Evolutionary conservation across 2,888 invertebrate genomes (phyloP).

Genomic region (Pollenia amentaria): DNA sequence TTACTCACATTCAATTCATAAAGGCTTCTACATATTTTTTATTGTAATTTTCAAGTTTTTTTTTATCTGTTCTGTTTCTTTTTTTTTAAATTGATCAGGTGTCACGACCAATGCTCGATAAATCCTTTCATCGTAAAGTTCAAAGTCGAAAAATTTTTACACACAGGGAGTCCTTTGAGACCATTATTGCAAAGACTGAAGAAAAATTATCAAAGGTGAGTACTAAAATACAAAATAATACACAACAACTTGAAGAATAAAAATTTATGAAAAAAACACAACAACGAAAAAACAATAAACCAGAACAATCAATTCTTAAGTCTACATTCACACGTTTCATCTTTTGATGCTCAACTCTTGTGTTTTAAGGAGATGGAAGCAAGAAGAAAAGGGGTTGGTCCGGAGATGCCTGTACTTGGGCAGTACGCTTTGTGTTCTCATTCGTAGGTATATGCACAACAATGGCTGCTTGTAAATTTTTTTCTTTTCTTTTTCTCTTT

Average conservation of each 20-base stretch:
- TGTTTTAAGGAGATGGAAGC: no score
- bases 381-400: no score
- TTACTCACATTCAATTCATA: background rate
- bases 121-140: constrained; percentile 95
- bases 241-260: background rate
- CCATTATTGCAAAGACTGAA: constrained; percentile 93
- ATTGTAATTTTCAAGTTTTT: background rate
- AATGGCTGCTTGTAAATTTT: no score
- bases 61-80: constrained; percentile 35
- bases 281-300: background rate
- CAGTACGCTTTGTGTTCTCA: no score
- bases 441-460: no score
- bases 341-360: no score
- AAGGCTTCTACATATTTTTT: background rate
- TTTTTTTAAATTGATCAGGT: constrained; percentile 85
- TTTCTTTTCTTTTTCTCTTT: no score
- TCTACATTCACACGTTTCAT: no score
- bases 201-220: constrained; percentile 90
- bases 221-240: constrained; percentile 44
- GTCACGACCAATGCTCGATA: constrained; percentile 92
- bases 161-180: constrained; percentile 95
- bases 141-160: constrained; percentile 95
- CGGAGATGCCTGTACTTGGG: no score
- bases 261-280: background rate
- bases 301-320: constrained; percentile 2